Percentiles rank a stretch among this genome's conserved stretches.
These are phyloP conservation scores for Lagodon rhomboides DNA, from an alignment of 2,797 vertebrate genomes.

Conservation along the genomic window DNA sequence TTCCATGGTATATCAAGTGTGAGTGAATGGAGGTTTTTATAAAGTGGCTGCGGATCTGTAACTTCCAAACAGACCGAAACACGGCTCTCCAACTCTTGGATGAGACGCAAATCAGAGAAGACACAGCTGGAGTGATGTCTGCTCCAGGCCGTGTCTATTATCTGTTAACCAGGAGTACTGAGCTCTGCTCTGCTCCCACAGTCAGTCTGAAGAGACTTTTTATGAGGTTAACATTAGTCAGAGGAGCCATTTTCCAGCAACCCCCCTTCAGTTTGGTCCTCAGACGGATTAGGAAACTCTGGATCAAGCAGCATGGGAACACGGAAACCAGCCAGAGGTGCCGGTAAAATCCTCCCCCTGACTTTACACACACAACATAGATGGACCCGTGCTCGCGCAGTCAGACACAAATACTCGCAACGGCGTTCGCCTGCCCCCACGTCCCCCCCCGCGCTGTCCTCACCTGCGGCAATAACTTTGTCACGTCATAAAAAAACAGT, in stretches of 20 bases:
- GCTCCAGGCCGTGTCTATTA: constrained; percentile 54
- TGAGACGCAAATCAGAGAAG: constrained; percentile 34
- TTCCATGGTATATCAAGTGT: constrained; percentile 23
- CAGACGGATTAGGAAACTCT: constrained; percentile 55
- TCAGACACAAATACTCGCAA: constrained; percentile 31
- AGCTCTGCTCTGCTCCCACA: constrained; percentile 63
- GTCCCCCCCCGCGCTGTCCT: constrained; percentile 65
- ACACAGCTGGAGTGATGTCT: constrained; percentile 33
- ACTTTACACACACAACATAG: constrained; percentile 20
- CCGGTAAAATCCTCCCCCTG: background rate
- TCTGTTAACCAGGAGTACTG: constrained; percentile 19
- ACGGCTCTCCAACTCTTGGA: constrained; percentile 14
- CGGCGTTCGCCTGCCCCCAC: background rate
- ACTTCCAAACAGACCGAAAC: constrained; percentile 47
- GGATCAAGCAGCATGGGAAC: constrained; percentile 67
- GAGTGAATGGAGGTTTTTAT: constrained; percentile 49
- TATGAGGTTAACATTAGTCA: constrained; percentile 78
- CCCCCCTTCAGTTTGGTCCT: constrained; percentile 28
- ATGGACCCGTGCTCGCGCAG: background rate
- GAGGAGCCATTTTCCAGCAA: constrained; percentile 66
- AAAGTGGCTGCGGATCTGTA: constrained; percentile 43
- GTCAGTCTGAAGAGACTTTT: constrained; percentile 72
- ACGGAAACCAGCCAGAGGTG: constrained; percentile 32
- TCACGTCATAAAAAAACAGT: constrained; percentile 76
- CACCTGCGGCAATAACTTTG: constrained; percentile 80